Conservation (phyloP, 2,113 vertebrate genomes). For the Tupaia chinensis region DNA sequence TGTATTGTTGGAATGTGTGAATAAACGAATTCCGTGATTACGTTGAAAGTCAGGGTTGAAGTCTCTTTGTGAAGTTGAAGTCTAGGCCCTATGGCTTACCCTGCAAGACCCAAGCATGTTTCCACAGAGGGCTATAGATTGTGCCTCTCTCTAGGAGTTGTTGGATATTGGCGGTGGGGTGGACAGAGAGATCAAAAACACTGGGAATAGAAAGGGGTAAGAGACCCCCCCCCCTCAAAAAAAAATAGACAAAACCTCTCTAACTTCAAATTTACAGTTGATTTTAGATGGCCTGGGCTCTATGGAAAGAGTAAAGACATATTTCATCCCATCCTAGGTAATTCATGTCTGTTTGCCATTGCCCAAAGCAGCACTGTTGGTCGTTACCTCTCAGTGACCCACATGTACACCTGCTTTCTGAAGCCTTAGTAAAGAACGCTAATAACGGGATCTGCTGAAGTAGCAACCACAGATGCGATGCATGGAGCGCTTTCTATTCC, state of each 20-base stretch:
- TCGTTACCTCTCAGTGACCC: background rate
- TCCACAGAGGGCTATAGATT: background rate
- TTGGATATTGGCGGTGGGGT: background rate
- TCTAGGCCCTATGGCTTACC: background rate
- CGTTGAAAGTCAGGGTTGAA: background rate
- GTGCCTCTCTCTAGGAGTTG: background rate
- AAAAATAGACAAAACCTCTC: too few species aligned
- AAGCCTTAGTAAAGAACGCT: background rate
- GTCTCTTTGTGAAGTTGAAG: background rate
- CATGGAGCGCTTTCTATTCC: background rate
- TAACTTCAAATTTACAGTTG: background rate
- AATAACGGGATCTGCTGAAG: background rate
- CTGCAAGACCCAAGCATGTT: background rate
- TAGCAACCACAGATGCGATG: background rate
- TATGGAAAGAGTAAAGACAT: background rate
- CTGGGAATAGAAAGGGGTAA: background rate
- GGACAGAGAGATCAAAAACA: background rate
- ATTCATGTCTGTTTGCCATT: background rate
- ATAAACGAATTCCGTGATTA: constrained; percentile 2
- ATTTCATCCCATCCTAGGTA: background rate
- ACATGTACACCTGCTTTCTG: background rate
- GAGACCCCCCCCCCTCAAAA: too few species aligned
- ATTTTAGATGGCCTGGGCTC: background rate
- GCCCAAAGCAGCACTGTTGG: background rate
- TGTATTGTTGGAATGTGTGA: background rate